These are phyloP conservation scores for Orius insidiosus DNA, from an alignment of 1,140 invertebrate genomes.

Conservation along the genomic window DNA sequence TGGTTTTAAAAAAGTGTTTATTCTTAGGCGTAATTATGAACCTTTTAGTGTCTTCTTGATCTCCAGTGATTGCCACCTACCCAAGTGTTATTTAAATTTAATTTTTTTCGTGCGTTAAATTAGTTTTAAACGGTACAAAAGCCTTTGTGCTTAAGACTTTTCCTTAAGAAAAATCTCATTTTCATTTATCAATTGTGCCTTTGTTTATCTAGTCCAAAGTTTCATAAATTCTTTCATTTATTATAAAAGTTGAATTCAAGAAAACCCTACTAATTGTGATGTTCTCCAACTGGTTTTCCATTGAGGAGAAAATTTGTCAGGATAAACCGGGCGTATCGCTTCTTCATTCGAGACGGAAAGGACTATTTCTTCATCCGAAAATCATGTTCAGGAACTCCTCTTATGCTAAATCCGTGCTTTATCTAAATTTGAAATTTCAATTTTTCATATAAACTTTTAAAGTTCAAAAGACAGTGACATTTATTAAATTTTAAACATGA, in stretches of 20 bases:
- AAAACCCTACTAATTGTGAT: conserved; percentile 15
- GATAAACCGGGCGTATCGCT: conserved; percentile 27
- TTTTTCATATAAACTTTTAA: not conserved
- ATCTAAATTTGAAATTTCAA: conserved; percentile 1
- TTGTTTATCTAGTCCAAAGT: not conserved
- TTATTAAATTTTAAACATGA: conserved; percentile 43
- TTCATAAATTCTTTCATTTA: no score
- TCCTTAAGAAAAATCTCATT: no score
- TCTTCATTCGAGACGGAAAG: conserved; percentile 52
- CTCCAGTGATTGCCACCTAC: no score
- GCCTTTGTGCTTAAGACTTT: no score
- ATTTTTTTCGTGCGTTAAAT: no score
- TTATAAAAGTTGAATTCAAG: no score
- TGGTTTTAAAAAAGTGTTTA: no score
- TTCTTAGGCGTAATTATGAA: no score
- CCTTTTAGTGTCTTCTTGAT: no score
- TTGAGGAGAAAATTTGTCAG: conserved; percentile 18
- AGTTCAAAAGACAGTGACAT: not conserved
- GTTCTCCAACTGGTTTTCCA: conserved; percentile 17
- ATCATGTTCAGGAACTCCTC: conserved; percentile 56
- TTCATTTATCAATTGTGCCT: no score
- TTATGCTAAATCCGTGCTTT: conserved; percentile 4
- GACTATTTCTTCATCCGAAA: conserved; percentile 63
- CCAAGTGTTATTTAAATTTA: no score
- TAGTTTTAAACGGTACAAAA: no score